Conservation (phyloP, 2,797 vertebrate species). For the Rhabdophis nuchalis region DNA sequence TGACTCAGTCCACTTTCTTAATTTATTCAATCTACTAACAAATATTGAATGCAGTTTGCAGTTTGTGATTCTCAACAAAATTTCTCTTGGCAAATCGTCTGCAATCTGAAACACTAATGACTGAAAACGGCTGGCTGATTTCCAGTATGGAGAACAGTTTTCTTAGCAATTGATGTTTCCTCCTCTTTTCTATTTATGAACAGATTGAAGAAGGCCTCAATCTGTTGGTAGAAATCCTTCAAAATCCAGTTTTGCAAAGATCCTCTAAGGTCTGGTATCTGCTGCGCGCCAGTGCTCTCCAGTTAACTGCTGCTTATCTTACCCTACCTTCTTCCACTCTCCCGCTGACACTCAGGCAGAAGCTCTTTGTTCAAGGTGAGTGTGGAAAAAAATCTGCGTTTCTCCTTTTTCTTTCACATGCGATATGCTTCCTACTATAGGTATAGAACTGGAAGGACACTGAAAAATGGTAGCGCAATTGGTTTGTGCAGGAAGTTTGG, state of each 20-base stretch:
- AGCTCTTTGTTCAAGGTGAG: slow-evolving; percentile 76
- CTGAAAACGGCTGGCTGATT: neutral
- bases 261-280: slow-evolving; percentile 85
- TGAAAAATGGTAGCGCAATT: neutral
- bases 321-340: slow-evolving; percentile 73
- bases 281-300: slow-evolving; percentile 79
- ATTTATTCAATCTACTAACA: neutral
- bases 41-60: neutral
- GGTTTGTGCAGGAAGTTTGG: too few relatives aligned
- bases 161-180: neutral
- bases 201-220: slow-evolving; percentile 77
- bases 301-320: slow-evolving; percentile 77
- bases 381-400: neutral
- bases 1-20: neutral
- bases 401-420: neutral
- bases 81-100: neutral
- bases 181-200: neutral
- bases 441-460: neutral
- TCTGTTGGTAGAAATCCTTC: slow-evolving; percentile 76
- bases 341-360: slow-evolving; percentile 65
- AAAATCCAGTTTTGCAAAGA: slow-evolving; percentile 74
- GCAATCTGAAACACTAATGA: neutral
- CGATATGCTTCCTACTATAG: neutral
- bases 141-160: neutral
- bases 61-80: neutral